Evolutionary conservation across 2,888 invertebrate genomes (phyloP).

Genomic region (Euproctis similis): DNA sequence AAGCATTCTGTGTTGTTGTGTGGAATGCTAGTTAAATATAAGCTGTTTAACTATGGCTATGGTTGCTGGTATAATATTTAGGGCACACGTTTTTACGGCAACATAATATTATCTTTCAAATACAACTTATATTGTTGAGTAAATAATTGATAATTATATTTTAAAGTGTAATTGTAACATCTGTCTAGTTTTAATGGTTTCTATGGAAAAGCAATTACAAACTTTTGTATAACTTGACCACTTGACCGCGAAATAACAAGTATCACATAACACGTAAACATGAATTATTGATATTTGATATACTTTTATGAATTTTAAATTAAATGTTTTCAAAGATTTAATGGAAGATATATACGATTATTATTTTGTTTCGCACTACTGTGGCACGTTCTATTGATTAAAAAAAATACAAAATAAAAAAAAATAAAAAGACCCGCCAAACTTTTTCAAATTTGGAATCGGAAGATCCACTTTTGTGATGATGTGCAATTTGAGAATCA

Average conservation of each 20-base stretch:
- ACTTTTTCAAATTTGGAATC: slow-evolving; percentile 37
- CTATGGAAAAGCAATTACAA: slow-evolving; percentile 42
- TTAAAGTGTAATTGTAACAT: slow-evolving; percentile 23
- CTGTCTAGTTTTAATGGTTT: slow-evolving; percentile 38
- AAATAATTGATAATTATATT: no score
- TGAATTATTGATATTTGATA: slow-evolving; percentile 57
- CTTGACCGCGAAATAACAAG: slow-evolving; percentile 54
- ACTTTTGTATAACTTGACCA: slow-evolving; percentile 41
- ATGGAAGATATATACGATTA: slow-evolving; percentile 17
- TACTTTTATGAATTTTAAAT: slow-evolving; percentile 13
- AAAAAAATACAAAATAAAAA: slow-evolving; percentile 21
- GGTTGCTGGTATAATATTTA: no score
- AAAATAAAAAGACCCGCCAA: no score
- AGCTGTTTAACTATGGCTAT: no score
- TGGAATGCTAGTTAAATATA: no score
- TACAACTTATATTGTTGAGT: no score
- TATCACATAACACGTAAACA: slow-evolving; percentile 49
- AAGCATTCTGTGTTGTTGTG: no score
- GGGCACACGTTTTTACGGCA: no score
- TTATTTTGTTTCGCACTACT: slow-evolving; percentile 14
- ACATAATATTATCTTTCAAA: no score
- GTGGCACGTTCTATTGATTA: slow-evolving; percentile 14
- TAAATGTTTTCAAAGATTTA: slow-evolving; percentile 5
- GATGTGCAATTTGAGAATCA: slow-evolving; percentile 71
- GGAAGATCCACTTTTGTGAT: slow-evolving; percentile 51